These are phyloP conservation scores for Hylomyscus alleni DNA, from an alignment of 2,797 vertebrate genomes.

Conservation along the genomic window DNA sequence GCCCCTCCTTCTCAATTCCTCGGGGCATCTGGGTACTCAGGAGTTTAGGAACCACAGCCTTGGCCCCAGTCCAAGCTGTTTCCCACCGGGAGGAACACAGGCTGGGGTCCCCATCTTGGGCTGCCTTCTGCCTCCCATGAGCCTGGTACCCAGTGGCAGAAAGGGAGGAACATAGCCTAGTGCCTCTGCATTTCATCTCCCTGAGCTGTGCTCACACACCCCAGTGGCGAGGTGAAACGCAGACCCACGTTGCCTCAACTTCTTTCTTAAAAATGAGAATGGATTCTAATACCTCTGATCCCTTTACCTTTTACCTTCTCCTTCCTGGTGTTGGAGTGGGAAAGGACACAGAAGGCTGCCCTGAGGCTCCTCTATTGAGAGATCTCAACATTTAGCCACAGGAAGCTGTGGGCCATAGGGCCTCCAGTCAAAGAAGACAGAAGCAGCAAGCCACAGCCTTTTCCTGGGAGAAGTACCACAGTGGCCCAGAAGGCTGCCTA, in stretches of 20 bases:
- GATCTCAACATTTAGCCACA: neutral
- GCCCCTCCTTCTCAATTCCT: neutral
- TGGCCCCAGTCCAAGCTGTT: neutral
- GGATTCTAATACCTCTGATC: neutral
- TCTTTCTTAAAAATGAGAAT: neutral
- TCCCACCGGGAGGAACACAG: neutral
- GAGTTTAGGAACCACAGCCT: neutral
- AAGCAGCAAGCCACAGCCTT: neutral
- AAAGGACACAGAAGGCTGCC: neutral
- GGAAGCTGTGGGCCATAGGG: neutral
- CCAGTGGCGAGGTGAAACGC: too few relatives aligned
- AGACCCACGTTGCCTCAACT: neutral
- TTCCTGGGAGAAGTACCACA: constrained; percentile 23
- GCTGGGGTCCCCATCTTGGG: too few relatives aligned
- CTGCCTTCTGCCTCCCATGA: too few relatives aligned
- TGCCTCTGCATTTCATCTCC: neutral
- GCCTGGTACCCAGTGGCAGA: neutral
- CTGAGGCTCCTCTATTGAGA: neutral
- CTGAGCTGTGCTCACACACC: neutral
- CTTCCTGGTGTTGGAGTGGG: neutral
- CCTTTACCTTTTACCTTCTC: neutral
- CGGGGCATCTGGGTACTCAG: neutral
- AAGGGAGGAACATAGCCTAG: neutral
- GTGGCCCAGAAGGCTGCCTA: neutral
- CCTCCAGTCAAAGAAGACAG: neutral